A percentile compares a stretch with the other conserved stretches of the same genome.
These are phyloP conservation scores for Odontocolon sp. DNA, from an alignment of 2,888 invertebrate genomes.

Conservation along the genomic window DNA sequence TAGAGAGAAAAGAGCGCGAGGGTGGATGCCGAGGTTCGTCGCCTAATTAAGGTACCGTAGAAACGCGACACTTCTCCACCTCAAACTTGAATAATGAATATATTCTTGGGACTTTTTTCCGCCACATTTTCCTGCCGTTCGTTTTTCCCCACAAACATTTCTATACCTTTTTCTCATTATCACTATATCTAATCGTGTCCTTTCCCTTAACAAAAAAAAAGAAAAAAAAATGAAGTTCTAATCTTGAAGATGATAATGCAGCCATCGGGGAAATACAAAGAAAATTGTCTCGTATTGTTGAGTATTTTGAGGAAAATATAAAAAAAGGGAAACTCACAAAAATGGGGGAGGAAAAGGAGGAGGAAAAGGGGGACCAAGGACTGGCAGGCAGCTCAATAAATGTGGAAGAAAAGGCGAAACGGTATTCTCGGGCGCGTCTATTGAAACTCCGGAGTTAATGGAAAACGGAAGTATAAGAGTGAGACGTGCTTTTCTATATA, in stretches of 20 bases:
- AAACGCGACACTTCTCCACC: no score
- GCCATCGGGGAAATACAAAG: neutral
- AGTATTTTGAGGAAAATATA: neutral
- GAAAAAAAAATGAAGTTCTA: neutral
- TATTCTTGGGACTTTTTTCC: no score
- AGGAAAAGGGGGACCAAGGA: neutral
- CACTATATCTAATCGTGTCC: no score
- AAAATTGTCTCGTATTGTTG: neutral
- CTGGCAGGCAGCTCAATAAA: constrained; percentile 5
- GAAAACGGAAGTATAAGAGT: constrained; percentile 23
- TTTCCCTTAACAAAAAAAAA: no score
- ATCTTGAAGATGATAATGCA: neutral
- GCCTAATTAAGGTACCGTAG: no score
- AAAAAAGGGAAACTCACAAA: neutral
- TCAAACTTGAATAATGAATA: no score
- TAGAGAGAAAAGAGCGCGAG: no score
- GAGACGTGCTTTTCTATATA: neutral
- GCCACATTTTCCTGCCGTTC: no score
- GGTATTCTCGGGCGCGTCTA: constrained; percentile 23
- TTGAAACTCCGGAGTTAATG: constrained; percentile 20
- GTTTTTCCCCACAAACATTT: no score
- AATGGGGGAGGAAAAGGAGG: neutral
- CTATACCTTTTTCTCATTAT: no score
- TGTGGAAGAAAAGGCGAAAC: constrained; percentile 1
- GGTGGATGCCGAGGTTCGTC: no score